Base-by-base conservation (phyloP, 2,797 vertebrate species). In the Limosa lapponica region DNA sequence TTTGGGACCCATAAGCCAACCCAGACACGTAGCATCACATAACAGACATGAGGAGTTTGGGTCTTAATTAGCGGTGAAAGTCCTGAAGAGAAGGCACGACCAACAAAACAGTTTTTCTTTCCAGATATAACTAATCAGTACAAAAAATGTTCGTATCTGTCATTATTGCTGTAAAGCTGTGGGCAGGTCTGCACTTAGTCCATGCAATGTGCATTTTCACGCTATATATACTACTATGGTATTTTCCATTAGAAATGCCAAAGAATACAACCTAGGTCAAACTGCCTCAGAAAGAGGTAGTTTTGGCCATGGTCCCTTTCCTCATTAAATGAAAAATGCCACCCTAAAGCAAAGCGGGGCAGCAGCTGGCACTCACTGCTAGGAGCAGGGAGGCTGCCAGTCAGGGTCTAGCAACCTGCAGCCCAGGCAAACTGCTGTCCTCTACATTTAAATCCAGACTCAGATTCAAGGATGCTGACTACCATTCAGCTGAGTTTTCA, bases 291-390 rank as follows among this genome's bases (percentile, higher is more conserved):
- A 83, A 83, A 52, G 13, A 78, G 19, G 17, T 4, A 0, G 30
- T 75, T 92, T 83, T 69, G 24, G 36, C 9, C 24, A 62, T 16
- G 28, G 11, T 51, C 15, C 4, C 14, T 34, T 48, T 84, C 13
- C 25, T 66, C 16, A 69, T 16, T 41, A 54, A 70, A 79, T 20
- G 11, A 67, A 75, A 94, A 85, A 67, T 18, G 2, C 16, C 37
- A 52, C 13, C 15, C n/a, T 66, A 80, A 64, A n/a, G 41, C n/a
- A 69, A 91, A 81, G 43, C 6, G 1, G 6, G 30, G 58, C 23
- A 90, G 58, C 75, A 96, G 55, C 64, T 81, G 75, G 66, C 74
- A 88, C 59, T 82, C 61, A 49, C 2, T 8, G 48, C 44, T 43
- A 77, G 17, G 13, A 83, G 37, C 15, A 51, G 34, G 46, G 28